Evolutionary conservation across 2,888 invertebrate genomes (phyloP).

Genomic region (Ophraella communa): DNA sequence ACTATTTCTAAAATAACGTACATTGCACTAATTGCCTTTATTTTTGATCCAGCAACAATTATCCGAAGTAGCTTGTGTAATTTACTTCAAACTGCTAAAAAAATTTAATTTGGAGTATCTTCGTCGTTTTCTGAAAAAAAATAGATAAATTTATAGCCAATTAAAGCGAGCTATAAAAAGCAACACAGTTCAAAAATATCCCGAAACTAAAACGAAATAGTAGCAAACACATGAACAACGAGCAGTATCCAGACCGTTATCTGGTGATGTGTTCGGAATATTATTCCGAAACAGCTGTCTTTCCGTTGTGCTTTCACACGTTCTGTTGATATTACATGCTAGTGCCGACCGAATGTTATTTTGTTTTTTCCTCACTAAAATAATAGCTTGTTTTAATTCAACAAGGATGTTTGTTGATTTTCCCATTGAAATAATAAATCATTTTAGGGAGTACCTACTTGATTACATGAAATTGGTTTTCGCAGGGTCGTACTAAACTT

Average conservation of each 20-base stretch:
- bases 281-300: constrained; percentile 51
- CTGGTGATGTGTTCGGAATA: constrained; percentile 40
- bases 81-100: too few relatives aligned
- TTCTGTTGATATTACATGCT: constrained; percentile 53
- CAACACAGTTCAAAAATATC: background rate
- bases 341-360: constrained; percentile 35
- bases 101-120: too few relatives aligned
- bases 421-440: constrained; percentile 30
- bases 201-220: background rate
- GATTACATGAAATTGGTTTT: background rate
- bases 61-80: too few relatives aligned
- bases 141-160: background rate
- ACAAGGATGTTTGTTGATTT: constrained; percentile 33
- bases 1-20: too few relatives aligned
- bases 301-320: constrained; percentile 54
- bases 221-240: background rate
- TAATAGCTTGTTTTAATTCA: constrained; percentile 31
- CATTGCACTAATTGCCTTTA: too few relatives aligned
- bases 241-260: constrained; percentile 18
- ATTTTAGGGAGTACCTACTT: constrained; percentile 11
- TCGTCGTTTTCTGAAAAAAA: background rate
- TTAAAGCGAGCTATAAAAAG: background rate
- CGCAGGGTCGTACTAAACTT: background rate
- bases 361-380: constrained; percentile 29
- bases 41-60: too few relatives aligned